Percentiles rank a stretch among this genome's conserved stretches.
These are phyloP conservation scores for Galerucella nymphaeae DNA, from an alignment of 2,888 invertebrate genomes.

Conservation along the genomic window DNA sequence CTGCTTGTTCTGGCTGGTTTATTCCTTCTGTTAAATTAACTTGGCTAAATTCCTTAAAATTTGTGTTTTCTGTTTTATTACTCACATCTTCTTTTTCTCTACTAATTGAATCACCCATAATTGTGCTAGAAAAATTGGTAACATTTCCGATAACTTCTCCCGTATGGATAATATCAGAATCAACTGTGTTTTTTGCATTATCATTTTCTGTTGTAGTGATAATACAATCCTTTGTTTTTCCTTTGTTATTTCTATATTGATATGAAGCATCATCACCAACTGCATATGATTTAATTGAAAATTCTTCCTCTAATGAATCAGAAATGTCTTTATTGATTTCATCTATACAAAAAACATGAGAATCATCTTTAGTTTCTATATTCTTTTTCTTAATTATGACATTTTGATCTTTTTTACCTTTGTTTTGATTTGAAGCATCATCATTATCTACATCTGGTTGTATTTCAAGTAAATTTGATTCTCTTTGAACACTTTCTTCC, in stretches of 20 bases:
- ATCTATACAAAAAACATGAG: background rate
- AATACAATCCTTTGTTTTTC: no score
- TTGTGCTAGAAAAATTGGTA: no score
- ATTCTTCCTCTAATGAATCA: background rate
- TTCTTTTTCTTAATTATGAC: background rate
- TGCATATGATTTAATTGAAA: no score
- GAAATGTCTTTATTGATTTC: background rate
- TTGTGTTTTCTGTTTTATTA: no score
- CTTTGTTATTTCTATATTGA: no score
- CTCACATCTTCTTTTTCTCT: no score
- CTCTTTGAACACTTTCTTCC: background rate
- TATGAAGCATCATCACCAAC: no score
- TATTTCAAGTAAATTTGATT: background rate
- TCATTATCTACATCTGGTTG: background rate
- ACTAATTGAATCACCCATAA: no score
- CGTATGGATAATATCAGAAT: no score
- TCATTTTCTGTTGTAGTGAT: background rate
- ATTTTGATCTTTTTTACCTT: background rate
- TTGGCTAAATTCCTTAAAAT: background rate
- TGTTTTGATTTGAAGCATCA: background rate
- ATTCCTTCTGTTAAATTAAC: background rate
- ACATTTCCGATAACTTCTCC: no score
- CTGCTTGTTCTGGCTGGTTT: no score
- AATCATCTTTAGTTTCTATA: background rate
- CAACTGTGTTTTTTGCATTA: background rate